Evolutionary conservation across 2,797 vertebrate genomes (phyloP), one percentile per base, ranked within the genome.

Genomic region (Acomys russatus): DNA sequence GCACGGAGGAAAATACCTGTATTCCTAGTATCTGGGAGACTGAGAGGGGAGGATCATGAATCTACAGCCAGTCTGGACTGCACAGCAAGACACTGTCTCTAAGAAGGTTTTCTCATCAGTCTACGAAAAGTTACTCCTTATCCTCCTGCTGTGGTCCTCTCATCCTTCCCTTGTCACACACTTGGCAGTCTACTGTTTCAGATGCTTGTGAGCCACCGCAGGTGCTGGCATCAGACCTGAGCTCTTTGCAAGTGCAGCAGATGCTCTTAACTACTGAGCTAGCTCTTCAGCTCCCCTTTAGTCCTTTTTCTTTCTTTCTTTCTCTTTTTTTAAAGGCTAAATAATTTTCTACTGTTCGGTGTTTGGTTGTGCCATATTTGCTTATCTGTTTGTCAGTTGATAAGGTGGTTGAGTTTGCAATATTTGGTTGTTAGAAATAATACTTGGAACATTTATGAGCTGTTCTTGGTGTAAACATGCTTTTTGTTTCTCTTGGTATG

Each of bases 401-500:
- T 83, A 74, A 70, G 54, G 44, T 51, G 68, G 84, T 94, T 85
- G 76, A 49, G 9, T 77, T 90, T 91, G 23, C 8, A 70, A 44
- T 56, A 80, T 95, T 88, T 63, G 23, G n/a, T 66, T 59, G 9
- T 80, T 96, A 85, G 63, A 35, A 77, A 20, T 87, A 70, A 54
- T 92, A 35, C 44, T 92, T 14, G 44, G 30, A 77, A 91, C 22
- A 59, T 90, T 82, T 54, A 49, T 73, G 14, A 64, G 51, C 73
- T 86, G 49, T n/a, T 91, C 93, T 71, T 87, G 54, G 23, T 79
- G 30, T 71, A 73, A 74, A 51, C 3, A 33, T 82, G 70, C 66
- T 95, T 88, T 94, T 94, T 22, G 28, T 95, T 97, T 86, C 44
- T 95, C 51, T 85, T 95, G 61, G 74, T 71, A 3, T 84, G 44